Percentiles rank a stretch among this genome's conserved stretches.
These are phyloP conservation scores for Lacerta agilis DNA, from an alignment of 2,797 vertebrate genomes.

Conservation along the genomic window DNA sequence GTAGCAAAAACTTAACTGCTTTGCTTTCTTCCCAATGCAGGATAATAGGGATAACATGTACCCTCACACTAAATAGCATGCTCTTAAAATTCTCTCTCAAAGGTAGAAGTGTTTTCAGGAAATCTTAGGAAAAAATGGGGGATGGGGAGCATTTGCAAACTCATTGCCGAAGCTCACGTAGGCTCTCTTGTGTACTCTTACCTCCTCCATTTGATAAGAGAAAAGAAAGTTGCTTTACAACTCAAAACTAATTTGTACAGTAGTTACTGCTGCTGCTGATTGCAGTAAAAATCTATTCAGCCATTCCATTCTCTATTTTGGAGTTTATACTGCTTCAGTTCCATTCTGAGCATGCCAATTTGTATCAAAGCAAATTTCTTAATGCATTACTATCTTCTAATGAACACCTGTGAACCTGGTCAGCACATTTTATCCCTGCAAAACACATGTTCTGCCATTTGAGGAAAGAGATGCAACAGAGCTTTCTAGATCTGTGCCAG, in stretches of 20 bases:
- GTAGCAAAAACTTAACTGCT: accelerated
- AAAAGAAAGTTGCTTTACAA: neutral
- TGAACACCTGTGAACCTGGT: neutral
- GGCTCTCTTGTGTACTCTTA: neutral
- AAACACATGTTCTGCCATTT: neutral
- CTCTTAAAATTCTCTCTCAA: neutral
- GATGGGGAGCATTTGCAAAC: neutral
- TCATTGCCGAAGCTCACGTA: too few species aligned
- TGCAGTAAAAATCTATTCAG: neutral
- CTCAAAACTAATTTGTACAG: neutral
- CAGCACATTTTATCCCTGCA: neutral
- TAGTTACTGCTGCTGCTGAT: too few species aligned
- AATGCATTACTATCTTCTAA: neutral
- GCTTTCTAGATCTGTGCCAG: neutral
- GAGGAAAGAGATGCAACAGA: too few species aligned
- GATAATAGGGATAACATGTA: neutral
- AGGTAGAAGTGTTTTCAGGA: neutral
- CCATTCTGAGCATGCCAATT: neutral
- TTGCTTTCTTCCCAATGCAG: neutral
- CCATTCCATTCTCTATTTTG: neutral
- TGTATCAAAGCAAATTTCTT: neutral
- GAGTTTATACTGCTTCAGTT: neutral
- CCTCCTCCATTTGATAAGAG: neutral
- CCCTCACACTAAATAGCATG: neutral
- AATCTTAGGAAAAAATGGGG: neutral